A percentile compares a stretch with the other conserved stretches of the same genome.
Evolutionary conservation across 2,113 vertebrate species (phyloP).

Genomic region (Hypomesus transpacificus): DNA sequence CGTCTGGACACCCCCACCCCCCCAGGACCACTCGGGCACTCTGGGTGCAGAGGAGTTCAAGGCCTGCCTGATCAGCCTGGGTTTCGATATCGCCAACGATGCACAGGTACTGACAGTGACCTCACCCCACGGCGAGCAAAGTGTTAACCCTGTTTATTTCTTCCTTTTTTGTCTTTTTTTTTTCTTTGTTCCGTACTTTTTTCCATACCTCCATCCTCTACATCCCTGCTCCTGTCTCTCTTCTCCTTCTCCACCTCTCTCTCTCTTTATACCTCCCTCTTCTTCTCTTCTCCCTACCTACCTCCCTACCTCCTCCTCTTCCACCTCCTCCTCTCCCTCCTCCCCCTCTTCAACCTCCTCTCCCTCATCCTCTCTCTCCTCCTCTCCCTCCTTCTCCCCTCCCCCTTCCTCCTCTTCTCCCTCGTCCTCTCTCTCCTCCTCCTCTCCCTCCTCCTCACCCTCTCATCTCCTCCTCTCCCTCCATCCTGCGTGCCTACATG

Average conservation of each 20-base stretch:
- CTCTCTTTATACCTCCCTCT: constrained; percentile 1
- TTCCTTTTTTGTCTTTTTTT: constrained; percentile 22
- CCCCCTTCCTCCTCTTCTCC: background rate
- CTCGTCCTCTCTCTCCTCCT: constrained; percentile 12
- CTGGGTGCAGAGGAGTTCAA: constrained; percentile 99
- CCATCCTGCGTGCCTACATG: constrained; percentile 28
- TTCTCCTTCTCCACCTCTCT: background rate
- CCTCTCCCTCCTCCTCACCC: constrained; percentile 22
- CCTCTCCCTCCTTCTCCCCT: constrained; percentile 8
- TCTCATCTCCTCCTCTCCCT: constrained; percentile 30
- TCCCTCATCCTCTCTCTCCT: background rate
- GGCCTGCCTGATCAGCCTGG: constrained; percentile 99
- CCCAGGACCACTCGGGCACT: constrained; percentile 98
- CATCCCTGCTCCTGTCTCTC: background rate
- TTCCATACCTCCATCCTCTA: constrained; percentile 11
- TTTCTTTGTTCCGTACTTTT: constrained; percentile 21
- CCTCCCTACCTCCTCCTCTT: background rate
- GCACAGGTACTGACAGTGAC: constrained; percentile 88
- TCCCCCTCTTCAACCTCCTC: background rate
- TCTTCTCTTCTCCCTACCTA: background rate
- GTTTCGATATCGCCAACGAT: constrained; percentile 99
- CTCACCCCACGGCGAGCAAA: constrained; percentile 33
- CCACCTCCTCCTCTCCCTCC: background rate
- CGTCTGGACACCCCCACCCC: constrained; percentile 56
- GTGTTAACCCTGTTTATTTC: constrained; percentile 58